A percentile compares a stretch with the other conserved stretches of the same genome.
Conservation (phyloP, 2,888 invertebrate species). For the Euproctis similis region DNA sequence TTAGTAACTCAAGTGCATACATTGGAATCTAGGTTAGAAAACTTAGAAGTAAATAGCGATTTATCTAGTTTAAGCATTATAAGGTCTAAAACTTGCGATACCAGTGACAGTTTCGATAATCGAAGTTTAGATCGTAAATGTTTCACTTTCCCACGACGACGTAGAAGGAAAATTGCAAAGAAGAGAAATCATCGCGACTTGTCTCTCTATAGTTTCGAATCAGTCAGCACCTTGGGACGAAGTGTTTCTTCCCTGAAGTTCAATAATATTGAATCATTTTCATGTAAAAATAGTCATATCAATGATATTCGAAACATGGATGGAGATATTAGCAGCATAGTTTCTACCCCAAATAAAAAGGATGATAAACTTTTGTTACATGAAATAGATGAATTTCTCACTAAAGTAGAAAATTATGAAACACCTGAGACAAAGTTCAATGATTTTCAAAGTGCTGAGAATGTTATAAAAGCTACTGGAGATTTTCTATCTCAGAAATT, state of each 20-base stretch:
- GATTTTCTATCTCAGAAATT: constrained; percentile 56
- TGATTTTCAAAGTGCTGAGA: constrained; percentile 40
- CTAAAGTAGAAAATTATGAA: constrained; percentile 62
- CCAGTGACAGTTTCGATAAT: constrained; percentile 48
- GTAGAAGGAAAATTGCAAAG: constrained; percentile 41
- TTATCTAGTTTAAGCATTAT: constrained; percentile 37
- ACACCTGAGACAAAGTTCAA: constrained; percentile 50
- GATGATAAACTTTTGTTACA: constrained; percentile 59
- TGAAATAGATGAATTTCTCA: constrained; percentile 69
- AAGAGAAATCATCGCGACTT: constrained; percentile 36
- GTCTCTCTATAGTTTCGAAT: constrained; percentile 50
- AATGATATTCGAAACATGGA: constrained; percentile 60
- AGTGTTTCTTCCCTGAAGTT: constrained; percentile 37
- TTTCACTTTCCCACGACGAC: constrained; percentile 59
- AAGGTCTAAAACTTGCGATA: constrained; percentile 37
- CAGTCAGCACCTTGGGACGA: constrained; percentile 24
- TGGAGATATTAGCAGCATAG: constrained; percentile 64
- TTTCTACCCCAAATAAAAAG: constrained; percentile 62
- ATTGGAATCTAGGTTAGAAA: constrained; percentile 73
- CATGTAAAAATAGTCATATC: constrained; percentile 22
- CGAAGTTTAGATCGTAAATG: constrained; percentile 50
- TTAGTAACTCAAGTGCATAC: constrained; percentile 79
- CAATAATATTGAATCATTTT: constrained; percentile 12
- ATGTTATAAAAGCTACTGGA: constrained; percentile 60
- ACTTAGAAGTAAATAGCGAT: constrained; percentile 52